Base-by-base conservation (phyloP, 2,797 vertebrate species). In the Rhinella marina region DNA sequence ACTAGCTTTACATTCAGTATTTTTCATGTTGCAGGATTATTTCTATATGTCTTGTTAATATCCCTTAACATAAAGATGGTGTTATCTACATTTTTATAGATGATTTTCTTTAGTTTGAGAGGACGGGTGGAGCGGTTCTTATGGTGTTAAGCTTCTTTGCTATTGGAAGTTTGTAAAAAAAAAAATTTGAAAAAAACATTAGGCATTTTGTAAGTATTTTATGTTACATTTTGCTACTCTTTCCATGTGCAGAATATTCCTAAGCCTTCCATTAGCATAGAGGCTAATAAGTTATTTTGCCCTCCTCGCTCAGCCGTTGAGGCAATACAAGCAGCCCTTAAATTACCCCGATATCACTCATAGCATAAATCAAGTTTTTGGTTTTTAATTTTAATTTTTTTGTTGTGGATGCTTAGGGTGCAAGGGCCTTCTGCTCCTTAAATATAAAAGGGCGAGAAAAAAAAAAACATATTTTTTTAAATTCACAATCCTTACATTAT, bases 391-490 rank as follows among this genome's bases (percentile, higher is more conserved):
- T 25, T 79, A 23, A 11, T 84, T 66, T 25, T 56, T 54, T 25
- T 52, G 25, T 29, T 17, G 57, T 72, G 54, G 70, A 59, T 19
- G 27, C 19, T 66, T 54, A 70, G 64, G 84, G 56, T 77, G 75
- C 50, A 11, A 14, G 72, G 57, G 79, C 61, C 25, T 59, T 23
- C 73, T 25, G 29, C 48, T 50, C 82, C 79, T 59, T 56, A 62
- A 82, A 82, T 32, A 73, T 77, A 83, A 62, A 62, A 62, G 52
- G 50, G 52, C 59, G 77, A 86, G 50, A 84, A 52, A 88, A 87
- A 88, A 62, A 64, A 72, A 52, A 68, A 85, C 48, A 68, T 86
- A 70, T 89, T 89, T 89, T 89, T 89, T 84, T 87, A 72, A 86
- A 72, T 66, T 87, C 81, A 84, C 78, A 48, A 23, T 83, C 80